A percentile compares a stretch with the other conserved stretches of the same genome.
Conservation (phyloP, 1,140 invertebrate species). For the Lasioglossum baleicum region DNA sequence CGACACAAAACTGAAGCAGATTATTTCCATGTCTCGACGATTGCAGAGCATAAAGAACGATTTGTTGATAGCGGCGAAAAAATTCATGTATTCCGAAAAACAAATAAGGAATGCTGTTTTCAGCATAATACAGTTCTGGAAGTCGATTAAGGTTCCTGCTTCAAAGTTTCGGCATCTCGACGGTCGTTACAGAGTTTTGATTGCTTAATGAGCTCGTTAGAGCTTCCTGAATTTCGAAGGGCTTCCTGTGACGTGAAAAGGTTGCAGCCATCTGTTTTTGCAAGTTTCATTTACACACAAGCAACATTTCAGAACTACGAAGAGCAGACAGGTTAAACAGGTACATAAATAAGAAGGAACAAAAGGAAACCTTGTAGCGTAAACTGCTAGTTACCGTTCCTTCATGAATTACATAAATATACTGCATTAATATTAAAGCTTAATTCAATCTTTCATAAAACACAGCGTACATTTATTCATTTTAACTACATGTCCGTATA, state of each 20-base stretch:
- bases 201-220: constrained; percentile 38
- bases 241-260: constrained; percentile 14
- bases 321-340: not conserved
- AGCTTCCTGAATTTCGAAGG: constrained; percentile 24
- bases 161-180: constrained; percentile 44
- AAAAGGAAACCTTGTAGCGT: not conserved
- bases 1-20: not conserved
- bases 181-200: constrained; percentile 19
- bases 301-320: not conserved
- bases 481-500: no score
- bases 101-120: constrained; percentile 11
- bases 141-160: constrained; percentile 40
- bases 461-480: no score
- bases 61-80: not conserved
- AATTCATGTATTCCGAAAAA: not conserved
- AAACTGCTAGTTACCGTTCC: no score
- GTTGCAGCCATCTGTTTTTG: not conserved
- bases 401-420: no score
- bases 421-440: no score
- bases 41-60: not conserved
- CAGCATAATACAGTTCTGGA: constrained; percentile 35
- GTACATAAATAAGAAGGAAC: not conserved
- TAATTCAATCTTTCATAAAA: no score
- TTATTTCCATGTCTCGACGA: not conserved
- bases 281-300: not conserved